Evolutionary conservation across 2,888 invertebrate species (phyloP).

Genomic region (Sturmia bella): DNA sequence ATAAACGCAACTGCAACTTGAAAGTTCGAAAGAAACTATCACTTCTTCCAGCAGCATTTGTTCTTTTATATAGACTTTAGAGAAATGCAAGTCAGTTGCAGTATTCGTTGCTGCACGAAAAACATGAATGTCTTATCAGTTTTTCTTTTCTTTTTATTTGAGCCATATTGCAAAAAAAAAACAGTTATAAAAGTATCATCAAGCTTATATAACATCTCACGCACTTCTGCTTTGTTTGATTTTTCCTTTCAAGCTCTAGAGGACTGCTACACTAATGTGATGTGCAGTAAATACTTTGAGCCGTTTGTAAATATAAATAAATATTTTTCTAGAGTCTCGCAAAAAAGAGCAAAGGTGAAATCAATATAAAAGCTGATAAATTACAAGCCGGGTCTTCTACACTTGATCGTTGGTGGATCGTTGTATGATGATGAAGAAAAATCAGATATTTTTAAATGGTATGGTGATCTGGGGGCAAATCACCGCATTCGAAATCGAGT

Average conservation of each 20-base stretch:
- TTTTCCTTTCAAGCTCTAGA: not conserved
- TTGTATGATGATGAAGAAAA: too few relatives aligned
- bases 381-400: too few relatives aligned
- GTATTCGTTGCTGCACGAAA: not conserved
- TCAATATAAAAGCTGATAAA: too few relatives aligned
- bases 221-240: slow-evolving; percentile 38
- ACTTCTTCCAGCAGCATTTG: slow-evolving; percentile 14
- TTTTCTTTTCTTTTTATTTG: not conserved
- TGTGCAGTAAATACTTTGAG: not conserved
- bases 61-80: slow-evolving; percentile 59
- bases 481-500: too few relatives aligned
- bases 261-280: not conserved
- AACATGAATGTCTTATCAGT: slow-evolving; percentile 35
- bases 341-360: too few relatives aligned
- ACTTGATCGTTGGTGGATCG: too few relatives aligned
- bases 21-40: slow-evolving; percentile 58
- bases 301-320: too few relatives aligned
- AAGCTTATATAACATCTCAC: slow-evolving; percentile 49
- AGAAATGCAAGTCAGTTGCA: not conserved
- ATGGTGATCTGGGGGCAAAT: too few relatives aligned
- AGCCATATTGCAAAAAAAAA: not conserved
- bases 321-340: too few relatives aligned
- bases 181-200: slow-evolving; percentile 41
- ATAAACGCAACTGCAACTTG: not conserved
- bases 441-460: too few relatives aligned